phyloP scores from a whole-genome alignment of 2,888 invertebrate genomes.

The Hedya salicella region DNA sequence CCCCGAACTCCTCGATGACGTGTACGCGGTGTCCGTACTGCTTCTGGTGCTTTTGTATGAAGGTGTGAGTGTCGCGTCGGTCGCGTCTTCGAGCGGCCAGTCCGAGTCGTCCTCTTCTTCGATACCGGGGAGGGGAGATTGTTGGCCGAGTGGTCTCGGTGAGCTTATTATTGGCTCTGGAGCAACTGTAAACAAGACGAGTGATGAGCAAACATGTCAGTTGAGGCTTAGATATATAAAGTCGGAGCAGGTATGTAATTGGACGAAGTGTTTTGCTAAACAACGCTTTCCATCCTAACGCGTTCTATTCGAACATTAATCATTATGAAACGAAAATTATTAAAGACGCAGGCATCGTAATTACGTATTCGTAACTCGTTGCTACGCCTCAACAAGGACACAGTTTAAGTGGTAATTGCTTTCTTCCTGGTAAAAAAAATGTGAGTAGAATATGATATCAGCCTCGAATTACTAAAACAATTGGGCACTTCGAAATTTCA shows the following conservation, averaged over 20 bases:
- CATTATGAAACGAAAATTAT: slow-evolving; percentile 48
- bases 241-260: too few relatives aligned
- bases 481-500: slow-evolving; percentile 45
- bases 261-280: slow-evolving; percentile 55
- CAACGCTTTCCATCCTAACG: slow-evolving; percentile 50
- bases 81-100: slow-evolving; percentile 82
- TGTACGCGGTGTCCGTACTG: slow-evolving; percentile 81
- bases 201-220: slow-evolving; percentile 55
- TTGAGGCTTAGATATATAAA: too few relatives aligned
- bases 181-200: slow-evolving; percentile 79
- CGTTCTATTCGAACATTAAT: slow-evolving; percentile 40
- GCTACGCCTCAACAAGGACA: slow-evolving; percentile 50
- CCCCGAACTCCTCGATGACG: slow-evolving; percentile 78
- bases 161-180: slow-evolving; percentile 82
- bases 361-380: slow-evolving; percentile 65
- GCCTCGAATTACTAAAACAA: slow-evolving; percentile 46
- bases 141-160: slow-evolving; percentile 86
- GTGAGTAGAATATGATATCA: slow-evolving; percentile 48
- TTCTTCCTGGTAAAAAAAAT: slow-evolving; percentile 49
- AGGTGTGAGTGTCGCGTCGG: slow-evolving; percentile 79
- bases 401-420: slow-evolving; percentile 60
- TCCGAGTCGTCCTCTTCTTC: slow-evolving; percentile 92
- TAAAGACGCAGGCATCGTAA: slow-evolving; percentile 54
- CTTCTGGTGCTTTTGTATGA: slow-evolving; percentile 82
- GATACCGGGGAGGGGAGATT: slow-evolving; percentile 91